These are phyloP conservation scores for Lutjanus erythropterus DNA, from an alignment of 2,113 vertebrate species.

Conservation along the genomic window DNA sequence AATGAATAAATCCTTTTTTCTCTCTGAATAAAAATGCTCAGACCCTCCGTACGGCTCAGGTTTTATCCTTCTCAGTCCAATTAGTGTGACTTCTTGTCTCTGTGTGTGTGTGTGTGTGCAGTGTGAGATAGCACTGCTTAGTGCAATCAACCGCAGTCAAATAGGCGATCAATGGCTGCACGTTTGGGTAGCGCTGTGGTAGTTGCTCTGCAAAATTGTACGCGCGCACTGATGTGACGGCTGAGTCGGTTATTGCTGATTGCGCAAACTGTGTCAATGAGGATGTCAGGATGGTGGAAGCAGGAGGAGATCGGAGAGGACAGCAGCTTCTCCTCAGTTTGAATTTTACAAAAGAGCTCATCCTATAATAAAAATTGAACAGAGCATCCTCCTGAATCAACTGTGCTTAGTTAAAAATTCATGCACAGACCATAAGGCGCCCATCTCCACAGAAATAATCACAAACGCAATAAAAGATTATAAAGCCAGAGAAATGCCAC, in stretches of 20 bases:
- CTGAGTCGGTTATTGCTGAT: slow-evolving; percentile 52
- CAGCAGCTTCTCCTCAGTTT: neutral
- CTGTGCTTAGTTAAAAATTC: neutral
- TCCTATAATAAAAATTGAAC: neutral
- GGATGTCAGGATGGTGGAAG: slow-evolving; percentile 7
- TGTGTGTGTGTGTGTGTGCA: neutral
- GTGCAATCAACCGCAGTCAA: slow-evolving; percentile 44
- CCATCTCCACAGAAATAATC: neutral
- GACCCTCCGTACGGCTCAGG: slow-evolving; percentile 8
- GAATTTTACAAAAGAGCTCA: slow-evolving; percentile 13
- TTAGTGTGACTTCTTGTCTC: slow-evolving; percentile 49
- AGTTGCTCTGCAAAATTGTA: slow-evolving; percentile 19
- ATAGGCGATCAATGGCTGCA: slow-evolving; percentile 33
- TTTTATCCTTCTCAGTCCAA: slow-evolving; percentile 45
- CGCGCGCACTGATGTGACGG: slow-evolving; percentile 19
- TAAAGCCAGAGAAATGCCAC: slow-evolving; percentile 18
- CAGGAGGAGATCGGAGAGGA: neutral
- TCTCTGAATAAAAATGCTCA: slow-evolving; percentile 10
- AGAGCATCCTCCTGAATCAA: neutral
- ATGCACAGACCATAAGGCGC: slow-evolving; percentile 11
- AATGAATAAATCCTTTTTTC: neutral
- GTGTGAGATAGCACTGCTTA: slow-evolving; percentile 50
- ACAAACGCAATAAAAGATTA: slow-evolving; percentile 12
- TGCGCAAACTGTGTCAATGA: slow-evolving; percentile 42
- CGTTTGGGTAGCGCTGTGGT: neutral